A percentile compares a stretch with the other conserved stretches of the same genome.
Evolutionary conservation across 2,888 invertebrate species (phyloP).

Genomic region (Ametastegia equiseti): DNA sequence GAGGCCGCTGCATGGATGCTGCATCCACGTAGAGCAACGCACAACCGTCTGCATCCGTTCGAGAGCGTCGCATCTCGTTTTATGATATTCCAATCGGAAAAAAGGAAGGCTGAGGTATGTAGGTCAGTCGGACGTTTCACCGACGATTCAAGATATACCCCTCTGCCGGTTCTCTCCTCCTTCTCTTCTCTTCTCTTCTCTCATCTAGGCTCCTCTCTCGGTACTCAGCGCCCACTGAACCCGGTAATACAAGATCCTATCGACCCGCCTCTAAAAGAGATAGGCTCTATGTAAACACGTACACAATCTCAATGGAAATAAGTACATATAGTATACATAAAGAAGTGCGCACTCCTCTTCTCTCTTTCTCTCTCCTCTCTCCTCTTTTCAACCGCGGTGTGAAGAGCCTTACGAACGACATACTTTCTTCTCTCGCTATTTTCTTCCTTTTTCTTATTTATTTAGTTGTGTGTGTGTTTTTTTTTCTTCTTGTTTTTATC

Average conservation of each 20-base stretch:
- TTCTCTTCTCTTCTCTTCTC: background rate
- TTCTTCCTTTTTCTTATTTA: slow-evolving; percentile 37
- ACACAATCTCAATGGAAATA: slow-evolving; percentile 4
- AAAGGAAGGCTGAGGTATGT: slow-evolving; percentile 73
- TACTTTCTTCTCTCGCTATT: slow-evolving; percentile 45
- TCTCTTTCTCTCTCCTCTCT: slow-evolving; percentile 2
- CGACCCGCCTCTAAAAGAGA: slow-evolving; percentile 45
- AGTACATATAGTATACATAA: slow-evolving; percentile 1
- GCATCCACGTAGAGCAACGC: slow-evolving; percentile 42
- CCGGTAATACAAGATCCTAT: slow-evolving; percentile 39
- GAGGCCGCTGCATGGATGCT: slow-evolving; percentile 21
- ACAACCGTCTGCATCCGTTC: slow-evolving; percentile 68
- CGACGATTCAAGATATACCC: slow-evolving; percentile 26
- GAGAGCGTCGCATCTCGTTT: slow-evolving; percentile 68
- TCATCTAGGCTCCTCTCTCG: slow-evolving; percentile 44
- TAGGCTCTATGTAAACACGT: slow-evolving; percentile 41
- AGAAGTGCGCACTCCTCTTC: slow-evolving; percentile 13
- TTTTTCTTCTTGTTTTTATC: slow-evolving; percentile 42
- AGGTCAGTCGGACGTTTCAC: slow-evolving; percentile 70
- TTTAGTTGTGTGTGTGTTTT: slow-evolving; percentile 7
- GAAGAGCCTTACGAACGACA: slow-evolving; percentile 37
- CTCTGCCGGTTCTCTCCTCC: slow-evolving; percentile 63
- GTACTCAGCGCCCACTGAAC: slow-evolving; percentile 30
- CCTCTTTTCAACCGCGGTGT: background rate
- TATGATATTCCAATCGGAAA: slow-evolving; percentile 75